phyloP scores from a whole-genome alignment of 2,797 vertebrate genomes.

The Thaleichthys pacificus region DNA sequence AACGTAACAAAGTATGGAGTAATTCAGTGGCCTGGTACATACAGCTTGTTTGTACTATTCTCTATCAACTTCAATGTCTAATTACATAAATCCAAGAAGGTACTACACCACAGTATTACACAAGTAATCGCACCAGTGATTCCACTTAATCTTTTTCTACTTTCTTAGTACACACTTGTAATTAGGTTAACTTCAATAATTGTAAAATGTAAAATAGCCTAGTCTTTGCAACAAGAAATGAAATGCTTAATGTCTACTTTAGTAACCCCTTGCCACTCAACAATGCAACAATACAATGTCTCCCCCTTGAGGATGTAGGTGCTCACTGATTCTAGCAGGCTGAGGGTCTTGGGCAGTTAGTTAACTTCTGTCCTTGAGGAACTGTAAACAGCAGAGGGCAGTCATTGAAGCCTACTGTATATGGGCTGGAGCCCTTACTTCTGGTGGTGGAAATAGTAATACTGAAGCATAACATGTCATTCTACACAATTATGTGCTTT shows the following conservation, averaged over 20 bases:
- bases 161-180: too few species aligned
- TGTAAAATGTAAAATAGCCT: background rate
- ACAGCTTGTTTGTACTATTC: background rate
- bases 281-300: background rate
- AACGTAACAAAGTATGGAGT: background rate
- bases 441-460: background rate
- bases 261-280: background rate
- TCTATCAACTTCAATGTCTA: too few species aligned
- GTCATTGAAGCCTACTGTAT: background rate
- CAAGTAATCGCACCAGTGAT: too few species aligned
- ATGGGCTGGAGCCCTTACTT: too few species aligned
- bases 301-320: slow-evolving; percentile 12
- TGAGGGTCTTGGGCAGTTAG: background rate
- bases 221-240: too few species aligned
- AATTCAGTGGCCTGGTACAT: background rate
- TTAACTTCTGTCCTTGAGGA: too few species aligned
- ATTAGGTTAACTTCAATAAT: too few species aligned
- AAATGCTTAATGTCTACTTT: background rate
- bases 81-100: too few species aligned
- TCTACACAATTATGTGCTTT: background rate
- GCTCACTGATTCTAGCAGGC: background rate
- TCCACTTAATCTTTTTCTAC: background rate
- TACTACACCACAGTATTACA: too few species aligned
- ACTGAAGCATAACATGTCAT: background rate
- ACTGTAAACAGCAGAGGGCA: slow-evolving; percentile 8